phyloP scores from a whole-genome alignment of 2,113 vertebrate species.

The Australoheros scitulus region DNA sequence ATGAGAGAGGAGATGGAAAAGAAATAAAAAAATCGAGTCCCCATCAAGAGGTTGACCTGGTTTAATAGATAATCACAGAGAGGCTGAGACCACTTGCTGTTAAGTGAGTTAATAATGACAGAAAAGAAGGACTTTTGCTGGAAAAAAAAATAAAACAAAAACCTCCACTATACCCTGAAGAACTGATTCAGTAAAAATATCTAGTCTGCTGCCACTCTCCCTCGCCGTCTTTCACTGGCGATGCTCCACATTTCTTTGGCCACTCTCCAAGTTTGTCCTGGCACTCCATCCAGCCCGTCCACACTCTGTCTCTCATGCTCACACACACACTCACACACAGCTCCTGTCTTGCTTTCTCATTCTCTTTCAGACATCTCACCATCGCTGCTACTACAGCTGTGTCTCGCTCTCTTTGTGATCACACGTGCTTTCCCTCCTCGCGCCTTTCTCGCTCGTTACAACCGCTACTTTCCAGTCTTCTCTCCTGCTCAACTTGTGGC shows the following conservation, averaged over 20 bases:
- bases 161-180: constrained; percentile 21
- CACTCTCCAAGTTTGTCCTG: constrained; percentile 34
- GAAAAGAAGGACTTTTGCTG: constrained; percentile 23
- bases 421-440: constrained; percentile 31
- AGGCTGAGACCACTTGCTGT: not conserved
- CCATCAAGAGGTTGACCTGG: constrained; percentile 14
- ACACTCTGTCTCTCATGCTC: not conserved
- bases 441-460: constrained; percentile 25
- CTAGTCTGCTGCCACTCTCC: constrained; percentile 2
- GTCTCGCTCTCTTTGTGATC: constrained; percentile 3
- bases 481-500: not conserved
- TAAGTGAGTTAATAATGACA: constrained; percentile 34
- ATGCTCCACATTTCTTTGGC: constrained; percentile 41
- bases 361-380: constrained; percentile 44
- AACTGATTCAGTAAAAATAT: constrained; percentile 44
- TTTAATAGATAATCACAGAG: constrained; percentile 4
- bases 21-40: not conserved
- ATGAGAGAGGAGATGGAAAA: not conserved
- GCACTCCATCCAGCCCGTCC: constrained; percentile 10
- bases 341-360: constrained; percentile 16
- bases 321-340: constrained; percentile 10
- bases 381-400: constrained; percentile 10
- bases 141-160: constrained; percentile 27
- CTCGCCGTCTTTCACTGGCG: constrained; percentile 37
- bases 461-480: constrained; percentile 12